Evolutionary conservation across 1,140 invertebrate species (phyloP).

Genomic region (Zaprionus taronus): DNA sequence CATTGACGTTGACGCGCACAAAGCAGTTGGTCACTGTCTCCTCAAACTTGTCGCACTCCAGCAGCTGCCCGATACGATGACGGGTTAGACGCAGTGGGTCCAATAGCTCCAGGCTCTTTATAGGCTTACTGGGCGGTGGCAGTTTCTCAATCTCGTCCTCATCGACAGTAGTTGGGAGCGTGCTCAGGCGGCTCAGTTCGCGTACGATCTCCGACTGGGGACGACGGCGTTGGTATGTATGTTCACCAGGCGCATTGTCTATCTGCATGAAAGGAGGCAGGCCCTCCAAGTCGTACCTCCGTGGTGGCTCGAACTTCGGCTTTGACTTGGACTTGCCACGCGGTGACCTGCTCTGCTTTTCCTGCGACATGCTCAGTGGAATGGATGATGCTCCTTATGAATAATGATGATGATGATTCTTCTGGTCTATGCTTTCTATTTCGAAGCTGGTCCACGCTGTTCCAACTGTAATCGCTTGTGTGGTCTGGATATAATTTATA

Average conservation of each 20-base stretch:
- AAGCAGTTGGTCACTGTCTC: conserved; percentile 54
- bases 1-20: conserved; percentile 53
- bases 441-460: not conserved
- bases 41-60: conserved; percentile 50
- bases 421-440: not conserved
- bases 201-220: conserved; percentile 54
- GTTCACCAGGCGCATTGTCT: not conserved
- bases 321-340: conserved; percentile 11
- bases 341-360: not conserved
- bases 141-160: conserved; percentile 16
- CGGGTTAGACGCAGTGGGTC: conserved; percentile 53
- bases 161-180: conserved; percentile 18
- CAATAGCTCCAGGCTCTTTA: conserved; percentile 37
- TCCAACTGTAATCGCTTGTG: not conserved
- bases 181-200: conserved; percentile 33
- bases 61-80: conserved; percentile 44
- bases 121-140: not conserved
- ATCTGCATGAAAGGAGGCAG: conserved; percentile 22
- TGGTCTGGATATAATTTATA: not conserved
- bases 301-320: conserved; percentile 11
- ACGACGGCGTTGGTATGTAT: not conserved
- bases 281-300: not conserved
- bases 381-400: not conserved
- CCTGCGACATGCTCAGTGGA: conserved; percentile 17
- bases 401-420: not conserved